These are phyloP conservation scores for Mamestra configurata DNA, from an alignment of 1,140 invertebrate genomes.

Conservation along the genomic window DNA sequence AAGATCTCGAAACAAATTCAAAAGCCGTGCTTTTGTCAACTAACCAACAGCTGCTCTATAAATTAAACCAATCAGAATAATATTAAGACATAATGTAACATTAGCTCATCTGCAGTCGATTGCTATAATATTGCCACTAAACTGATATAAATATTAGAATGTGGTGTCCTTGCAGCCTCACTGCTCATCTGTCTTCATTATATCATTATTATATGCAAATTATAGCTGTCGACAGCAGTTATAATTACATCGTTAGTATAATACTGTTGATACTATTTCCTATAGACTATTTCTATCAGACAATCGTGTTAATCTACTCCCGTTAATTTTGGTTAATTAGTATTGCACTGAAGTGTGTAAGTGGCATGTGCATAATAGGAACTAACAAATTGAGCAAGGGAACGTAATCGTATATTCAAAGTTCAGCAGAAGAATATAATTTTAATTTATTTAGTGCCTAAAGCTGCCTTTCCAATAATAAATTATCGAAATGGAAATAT, in stretches of 20 bases:
- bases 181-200: slow-evolving; percentile 13
- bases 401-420: too few relatives aligned
- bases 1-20: not conserved
- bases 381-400: too few relatives aligned
- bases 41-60: not conserved
- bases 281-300: not conserved
- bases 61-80: slow-evolving; percentile 14
- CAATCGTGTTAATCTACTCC: not conserved
- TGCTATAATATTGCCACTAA: not conserved
- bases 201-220: slow-evolving; percentile 1
- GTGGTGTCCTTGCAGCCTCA: not conserved
- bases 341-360: too few relatives aligned
- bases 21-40: not conserved
- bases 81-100: slow-evolving; percentile 7
- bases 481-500: too few relatives aligned
- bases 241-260: slow-evolving; percentile 17
- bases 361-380: too few relatives aligned
- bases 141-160: slow-evolving; percentile 27
- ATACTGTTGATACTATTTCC: not conserved
- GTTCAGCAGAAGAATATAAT: too few relatives aligned
- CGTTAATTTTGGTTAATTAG: too few relatives aligned
- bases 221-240: not conserved
- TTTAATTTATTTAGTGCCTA: too few relatives aligned
- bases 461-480: too few relatives aligned
- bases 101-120: slow-evolving; percentile 7